Percentiles rank a stretch among this genome's conserved stretches.
Conservation (phyloP, 2,113 vertebrate species). For the Pseudorectes ferrugineus region DNA sequence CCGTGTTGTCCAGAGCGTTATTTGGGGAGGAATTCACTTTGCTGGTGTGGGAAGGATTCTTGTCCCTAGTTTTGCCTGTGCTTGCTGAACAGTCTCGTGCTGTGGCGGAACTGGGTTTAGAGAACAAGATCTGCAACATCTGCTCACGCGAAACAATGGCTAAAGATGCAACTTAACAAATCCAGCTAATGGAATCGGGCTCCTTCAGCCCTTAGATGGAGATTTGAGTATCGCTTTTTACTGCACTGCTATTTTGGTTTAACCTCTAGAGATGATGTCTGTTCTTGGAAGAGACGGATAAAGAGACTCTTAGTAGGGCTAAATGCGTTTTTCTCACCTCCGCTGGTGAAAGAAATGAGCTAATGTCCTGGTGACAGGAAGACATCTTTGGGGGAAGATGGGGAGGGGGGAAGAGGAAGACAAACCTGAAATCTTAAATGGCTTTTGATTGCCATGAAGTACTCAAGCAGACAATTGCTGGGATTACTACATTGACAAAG, state of each 20-base stretch:
- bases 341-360: background rate
- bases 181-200: background rate
- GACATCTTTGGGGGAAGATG: background rate
- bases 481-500: constrained; percentile 58
- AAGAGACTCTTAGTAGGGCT: background rate
- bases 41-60: background rate
- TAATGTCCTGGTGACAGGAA: constrained; percentile 20
- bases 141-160: background rate
- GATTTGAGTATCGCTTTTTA: background rate
- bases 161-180: background rate
- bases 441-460: constrained; percentile 56
- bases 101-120: background rate
- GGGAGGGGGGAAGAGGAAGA: constrained; percentile 22
- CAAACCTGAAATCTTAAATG: constrained; percentile 55
- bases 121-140: background rate
- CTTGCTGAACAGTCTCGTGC: background rate
- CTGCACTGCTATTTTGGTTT: constrained; percentile 9
- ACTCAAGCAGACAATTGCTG: constrained; percentile 42
- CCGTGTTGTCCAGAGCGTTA: background rate
- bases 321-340: constrained; percentile 6
- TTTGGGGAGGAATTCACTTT: background rate
- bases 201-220: background rate
- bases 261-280: background rate
- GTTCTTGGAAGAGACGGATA: background rate
- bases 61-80: background rate